Evolutionary conservation across 2,113 vertebrate genomes (phyloP).

Genomic region (Axis porcinus): DNA sequence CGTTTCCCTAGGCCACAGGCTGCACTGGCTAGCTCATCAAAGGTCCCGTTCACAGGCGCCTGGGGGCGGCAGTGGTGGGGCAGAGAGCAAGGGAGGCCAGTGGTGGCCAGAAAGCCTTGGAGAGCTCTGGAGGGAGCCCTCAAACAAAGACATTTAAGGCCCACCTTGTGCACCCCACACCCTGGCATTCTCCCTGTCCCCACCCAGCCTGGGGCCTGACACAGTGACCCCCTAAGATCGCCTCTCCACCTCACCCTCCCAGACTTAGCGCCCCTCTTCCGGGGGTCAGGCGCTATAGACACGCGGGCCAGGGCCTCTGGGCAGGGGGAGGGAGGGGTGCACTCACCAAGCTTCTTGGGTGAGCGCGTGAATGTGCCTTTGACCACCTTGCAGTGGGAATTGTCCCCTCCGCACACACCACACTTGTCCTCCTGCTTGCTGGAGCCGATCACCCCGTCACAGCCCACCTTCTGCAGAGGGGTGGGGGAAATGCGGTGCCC

Average conservation of each 20-base stretch:
- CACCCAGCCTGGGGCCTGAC: no score
- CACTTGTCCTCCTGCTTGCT: slow-evolving; percentile 96
- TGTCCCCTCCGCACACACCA: slow-evolving; percentile 95
- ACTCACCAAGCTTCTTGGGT: slow-evolving; percentile 91
- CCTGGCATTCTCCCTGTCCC: background rate
- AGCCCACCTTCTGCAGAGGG: slow-evolving; percentile 92
- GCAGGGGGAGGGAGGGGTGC: background rate
- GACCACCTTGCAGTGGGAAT: slow-evolving; percentile 93
- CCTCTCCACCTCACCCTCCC: background rate
- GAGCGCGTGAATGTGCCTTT: slow-evolving; percentile 91
- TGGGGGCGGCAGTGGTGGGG: background rate
- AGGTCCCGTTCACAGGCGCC: background rate
- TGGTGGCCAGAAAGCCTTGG: no score
- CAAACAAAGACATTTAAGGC: background rate
- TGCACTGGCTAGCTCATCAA: background rate
- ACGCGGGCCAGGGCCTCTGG: background rate
- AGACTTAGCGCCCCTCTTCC: background rate
- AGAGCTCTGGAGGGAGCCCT: background rate
- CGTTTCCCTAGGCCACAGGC: background rate
- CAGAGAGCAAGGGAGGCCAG: background rate
- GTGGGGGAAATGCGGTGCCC: background rate
- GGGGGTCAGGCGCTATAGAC: accelerated
- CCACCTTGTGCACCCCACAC: no score
- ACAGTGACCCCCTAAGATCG: no score
- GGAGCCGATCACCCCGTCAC: slow-evolving; percentile 94